Evolutionary conservation across 2,888 invertebrate genomes (phyloP).

Genomic region (Rhamphomyia laevipes): DNA sequence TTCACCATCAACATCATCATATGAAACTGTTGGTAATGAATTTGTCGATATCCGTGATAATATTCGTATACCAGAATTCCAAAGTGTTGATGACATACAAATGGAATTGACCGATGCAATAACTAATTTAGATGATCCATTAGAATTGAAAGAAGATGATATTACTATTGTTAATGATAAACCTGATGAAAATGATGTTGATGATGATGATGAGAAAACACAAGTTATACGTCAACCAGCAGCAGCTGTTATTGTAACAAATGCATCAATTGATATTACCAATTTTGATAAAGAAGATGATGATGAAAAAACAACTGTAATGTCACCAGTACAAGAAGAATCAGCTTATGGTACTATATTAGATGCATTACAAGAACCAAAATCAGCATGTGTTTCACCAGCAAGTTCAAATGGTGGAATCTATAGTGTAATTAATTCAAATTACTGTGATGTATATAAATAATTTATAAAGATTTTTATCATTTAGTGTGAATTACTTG

Average conservation of each 20-base stretch:
- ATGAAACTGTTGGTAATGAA: constrained; percentile 38
- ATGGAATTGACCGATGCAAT: constrained; percentile 30
- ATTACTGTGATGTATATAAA: too few relatives aligned
- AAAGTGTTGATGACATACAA: constrained; percentile 40
- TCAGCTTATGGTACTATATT: constrained; percentile 19
- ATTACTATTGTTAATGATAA: constrained; percentile 20
- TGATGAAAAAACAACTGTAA: constrained; percentile 40
- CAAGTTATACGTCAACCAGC: constrained; percentile 26
- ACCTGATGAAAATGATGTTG: constrained; percentile 10
- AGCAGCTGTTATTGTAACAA: constrained; percentile 59
- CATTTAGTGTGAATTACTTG: constrained; percentile 68
- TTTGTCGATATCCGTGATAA: constrained; percentile 28
- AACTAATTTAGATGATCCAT: background rate
- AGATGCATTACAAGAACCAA: constrained; percentile 34
- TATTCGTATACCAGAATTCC: constrained; percentile 28
- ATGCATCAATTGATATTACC: constrained; percentile 55
- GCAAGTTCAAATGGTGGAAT: constrained; percentile 87
- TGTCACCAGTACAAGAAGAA: constrained; percentile 52
- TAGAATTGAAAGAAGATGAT: background rate
- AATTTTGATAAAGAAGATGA: constrained; percentile 40
- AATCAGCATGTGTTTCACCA: constrained; percentile 68
- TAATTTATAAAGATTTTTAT: background rate
- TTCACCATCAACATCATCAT: constrained; percentile 34
- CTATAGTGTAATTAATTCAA: constrained; percentile 56
- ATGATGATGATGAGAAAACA: constrained; percentile 21